Percentiles rank a stretch among this genome's conserved stretches.
Evolutionary conservation across 2,797 vertebrate species (phyloP).

Genomic region (Trachurus trachurus): DNA sequence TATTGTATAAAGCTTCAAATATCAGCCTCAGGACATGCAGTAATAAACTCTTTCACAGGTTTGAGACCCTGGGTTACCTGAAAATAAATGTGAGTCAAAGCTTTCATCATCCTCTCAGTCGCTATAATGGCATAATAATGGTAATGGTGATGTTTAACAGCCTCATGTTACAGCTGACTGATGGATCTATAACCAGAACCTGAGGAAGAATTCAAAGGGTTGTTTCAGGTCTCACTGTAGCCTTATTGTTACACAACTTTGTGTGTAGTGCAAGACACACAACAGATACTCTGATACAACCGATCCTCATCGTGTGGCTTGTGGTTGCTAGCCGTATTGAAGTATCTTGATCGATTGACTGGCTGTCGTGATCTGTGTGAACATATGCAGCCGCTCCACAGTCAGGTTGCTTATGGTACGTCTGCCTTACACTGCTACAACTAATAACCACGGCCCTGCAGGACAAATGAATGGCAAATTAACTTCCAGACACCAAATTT

Average conservation of each 20-base stretch:
- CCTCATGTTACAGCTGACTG: neutral
- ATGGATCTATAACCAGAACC: too few species aligned
- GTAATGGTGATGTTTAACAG: too few species aligned
- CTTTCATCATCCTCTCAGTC: too few species aligned
- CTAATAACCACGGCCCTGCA: constrained; percentile 24
- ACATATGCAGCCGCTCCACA: constrained; percentile 41
- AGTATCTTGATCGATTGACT: constrained; percentile 41
- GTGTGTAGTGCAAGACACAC: neutral
- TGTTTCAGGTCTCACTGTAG: neutral
- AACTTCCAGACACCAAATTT: constrained; percentile 45
- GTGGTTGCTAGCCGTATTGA: neutral
- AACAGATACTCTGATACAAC: neutral
- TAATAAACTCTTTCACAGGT: too few species aligned
- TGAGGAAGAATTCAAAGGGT: neutral
- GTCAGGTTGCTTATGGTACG: neutral
- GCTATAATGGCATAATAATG: neutral
- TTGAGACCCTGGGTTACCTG: too few species aligned
- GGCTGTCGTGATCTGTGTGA: constrained; percentile 26
- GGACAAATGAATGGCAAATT: constrained; percentile 30
- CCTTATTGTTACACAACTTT: neutral
- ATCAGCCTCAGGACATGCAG: too few species aligned
- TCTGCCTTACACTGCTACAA: neutral
- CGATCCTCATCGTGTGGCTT: neutral
- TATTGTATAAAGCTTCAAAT: too few species aligned
- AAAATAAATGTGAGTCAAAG: too few species aligned